A percentile compares a stretch with the other conserved stretches of the same genome.
phyloP scores from a whole-genome alignment of 2,888 invertebrate species.

The Oscheius onirici region DNA sequence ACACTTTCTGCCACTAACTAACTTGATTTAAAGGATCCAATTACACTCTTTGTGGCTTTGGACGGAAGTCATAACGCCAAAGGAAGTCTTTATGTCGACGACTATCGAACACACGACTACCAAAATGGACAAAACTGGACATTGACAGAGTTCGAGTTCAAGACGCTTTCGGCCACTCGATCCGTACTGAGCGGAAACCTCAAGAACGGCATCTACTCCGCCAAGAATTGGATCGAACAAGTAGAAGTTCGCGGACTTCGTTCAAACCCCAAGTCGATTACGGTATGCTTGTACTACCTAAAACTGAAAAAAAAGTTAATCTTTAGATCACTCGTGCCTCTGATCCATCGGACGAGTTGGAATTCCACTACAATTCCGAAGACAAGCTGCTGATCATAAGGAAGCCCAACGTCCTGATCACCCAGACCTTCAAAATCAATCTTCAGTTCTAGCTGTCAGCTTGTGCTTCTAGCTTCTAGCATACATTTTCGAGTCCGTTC shows the following conservation, averaged over 20 bases:
- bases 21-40: conserved; percentile 81
- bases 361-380: conserved; percentile 64
- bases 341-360: conserved; percentile 55
- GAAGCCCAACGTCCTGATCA: conserved; percentile 66
- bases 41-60: conserved; percentile 86
- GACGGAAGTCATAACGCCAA: conserved; percentile 76
- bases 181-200: conserved; percentile 42
- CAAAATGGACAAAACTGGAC: conserved; percentile 71
- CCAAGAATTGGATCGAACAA: conserved; percentile 58
- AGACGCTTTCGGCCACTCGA: conserved; percentile 26
- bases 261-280: conserved; percentile 40
- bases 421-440: conserved; percentile 48
- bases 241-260: conserved; percentile 51
- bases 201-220: conserved; percentile 37
- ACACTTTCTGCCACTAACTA: not conserved
- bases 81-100: conserved; percentile 89
- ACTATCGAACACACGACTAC: conserved; percentile 86
- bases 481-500: no score
- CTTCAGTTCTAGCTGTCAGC: conserved; percentile 17
- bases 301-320: not conserved
- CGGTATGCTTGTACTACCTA: conserved; percentile 30
- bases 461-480: no score
- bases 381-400: conserved; percentile 60
- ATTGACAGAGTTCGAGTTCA: conserved; percentile 44
- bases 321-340: conserved; percentile 52